Evolutionary conservation across 2,113 vertebrate genomes (phyloP).

Genomic region (Megaceryle torquata): DNA sequence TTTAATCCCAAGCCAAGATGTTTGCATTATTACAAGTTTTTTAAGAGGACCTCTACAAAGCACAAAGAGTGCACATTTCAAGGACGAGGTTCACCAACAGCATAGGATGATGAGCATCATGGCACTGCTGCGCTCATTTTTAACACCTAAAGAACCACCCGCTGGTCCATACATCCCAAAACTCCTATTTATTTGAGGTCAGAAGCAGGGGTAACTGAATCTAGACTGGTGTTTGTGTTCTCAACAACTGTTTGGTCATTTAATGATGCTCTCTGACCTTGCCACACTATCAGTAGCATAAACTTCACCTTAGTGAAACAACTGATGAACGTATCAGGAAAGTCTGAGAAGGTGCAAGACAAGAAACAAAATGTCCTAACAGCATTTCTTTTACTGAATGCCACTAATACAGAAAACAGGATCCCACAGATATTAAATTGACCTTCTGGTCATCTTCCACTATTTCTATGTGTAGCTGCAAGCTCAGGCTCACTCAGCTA

Average conservation of each 20-base stretch:
- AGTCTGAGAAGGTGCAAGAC: not conserved
- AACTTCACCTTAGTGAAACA: not conserved
- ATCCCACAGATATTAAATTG: not conserved
- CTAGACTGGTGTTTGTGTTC: not conserved
- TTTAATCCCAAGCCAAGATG: not conserved
- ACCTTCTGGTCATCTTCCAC: not conserved
- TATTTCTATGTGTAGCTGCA: not conserved
- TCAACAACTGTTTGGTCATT: fast-evolving
- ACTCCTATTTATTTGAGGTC: not conserved
- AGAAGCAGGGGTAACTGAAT: not conserved
- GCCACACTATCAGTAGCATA: not conserved
- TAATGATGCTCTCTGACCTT: not conserved
- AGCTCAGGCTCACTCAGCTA: not conserved
- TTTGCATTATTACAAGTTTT: not conserved
- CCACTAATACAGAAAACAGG: not conserved
- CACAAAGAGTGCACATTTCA: not conserved
- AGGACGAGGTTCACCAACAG: not conserved
- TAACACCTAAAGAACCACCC: not conserved
- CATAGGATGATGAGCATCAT: not conserved
- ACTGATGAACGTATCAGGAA: not conserved
- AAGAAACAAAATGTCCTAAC: not conserved
- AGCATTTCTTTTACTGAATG: not conserved
- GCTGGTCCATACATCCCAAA: not conserved
- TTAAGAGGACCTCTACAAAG: not conserved
- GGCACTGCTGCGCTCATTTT: not conserved